A percentile compares a stretch with the other conserved stretches of the same genome.
These are phyloP conservation scores for Emesis furor DNA, from an alignment of 2,888 invertebrate species.

Conservation along the genomic window DNA sequence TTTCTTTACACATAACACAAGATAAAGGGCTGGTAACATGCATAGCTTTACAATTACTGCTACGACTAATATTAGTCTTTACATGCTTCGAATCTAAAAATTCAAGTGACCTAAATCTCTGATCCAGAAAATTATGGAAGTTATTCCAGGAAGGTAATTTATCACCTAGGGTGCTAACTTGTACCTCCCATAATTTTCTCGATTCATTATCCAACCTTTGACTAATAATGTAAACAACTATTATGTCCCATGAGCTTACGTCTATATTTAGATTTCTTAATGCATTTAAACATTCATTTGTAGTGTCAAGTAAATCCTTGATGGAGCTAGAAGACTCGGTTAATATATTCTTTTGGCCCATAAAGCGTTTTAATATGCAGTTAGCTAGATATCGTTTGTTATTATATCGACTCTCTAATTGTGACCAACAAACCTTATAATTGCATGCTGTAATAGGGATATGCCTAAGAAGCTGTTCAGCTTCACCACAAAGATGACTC, in stretches of 20 bases:
- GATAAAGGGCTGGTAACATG: neutral
- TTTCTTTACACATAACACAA: neutral
- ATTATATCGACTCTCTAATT: neutral
- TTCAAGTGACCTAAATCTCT: neutral
- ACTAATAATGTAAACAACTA: neutral
- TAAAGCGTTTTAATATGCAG: neutral
- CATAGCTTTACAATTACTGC: neutral
- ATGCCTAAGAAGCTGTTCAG: constrained; percentile 50
- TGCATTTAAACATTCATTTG: neutral
- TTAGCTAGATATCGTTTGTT: constrained; percentile 3
- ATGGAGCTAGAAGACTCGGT: constrained; percentile 9
- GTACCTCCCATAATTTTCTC: neutral
- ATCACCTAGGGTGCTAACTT: neutral
- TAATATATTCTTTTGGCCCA: constrained; percentile 24
- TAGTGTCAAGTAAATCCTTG: neutral
- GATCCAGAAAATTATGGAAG: neutral
- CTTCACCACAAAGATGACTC: constrained; percentile 62
- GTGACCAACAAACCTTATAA: neutral
- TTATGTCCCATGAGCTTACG: neutral
- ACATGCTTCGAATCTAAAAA: neutral
- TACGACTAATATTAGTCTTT: neutral
- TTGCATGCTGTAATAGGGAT: neutral
- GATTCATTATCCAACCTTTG: neutral
- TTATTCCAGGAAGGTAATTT: neutral
- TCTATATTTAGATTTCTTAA: neutral